phyloP scores from a whole-genome alignment of 2,888 invertebrate genomes.

The Latheticus oryzae region DNA sequence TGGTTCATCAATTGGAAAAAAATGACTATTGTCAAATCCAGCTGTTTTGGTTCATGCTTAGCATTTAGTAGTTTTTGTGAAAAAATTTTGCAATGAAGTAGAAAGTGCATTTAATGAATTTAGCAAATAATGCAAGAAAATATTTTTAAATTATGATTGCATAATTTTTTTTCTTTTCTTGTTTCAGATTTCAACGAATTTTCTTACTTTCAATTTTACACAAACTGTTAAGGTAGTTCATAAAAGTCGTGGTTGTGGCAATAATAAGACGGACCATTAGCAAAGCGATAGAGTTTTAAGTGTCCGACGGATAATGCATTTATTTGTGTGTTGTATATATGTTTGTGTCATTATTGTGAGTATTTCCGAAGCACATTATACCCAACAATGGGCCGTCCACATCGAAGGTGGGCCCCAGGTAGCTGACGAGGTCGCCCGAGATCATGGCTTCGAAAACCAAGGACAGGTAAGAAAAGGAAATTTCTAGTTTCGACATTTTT shows the following conservation, averaged over 20 bases:
- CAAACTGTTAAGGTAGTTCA: slow-evolving; percentile 38
- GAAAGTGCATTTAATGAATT: slow-evolving; percentile 23
- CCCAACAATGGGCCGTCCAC: slow-evolving; percentile 89
- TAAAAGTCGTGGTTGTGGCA: slow-evolving; percentile 21
- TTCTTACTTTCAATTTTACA: slow-evolving; percentile 41
- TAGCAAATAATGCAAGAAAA: slow-evolving; percentile 18
- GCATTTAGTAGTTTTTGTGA: slow-evolving; percentile 1
- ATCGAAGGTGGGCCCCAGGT: slow-evolving; percentile 74
- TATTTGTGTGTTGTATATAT: slow-evolving; percentile 50
- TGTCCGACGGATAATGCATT: slow-evolving; percentile 53
- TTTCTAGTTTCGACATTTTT: too few species aligned
- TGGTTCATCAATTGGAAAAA: slow-evolving; percentile 9
- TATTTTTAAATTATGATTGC: slow-evolving; percentile 13
- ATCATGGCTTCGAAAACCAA: slow-evolving; percentile 86
- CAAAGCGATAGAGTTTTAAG: slow-evolving; percentile 25
- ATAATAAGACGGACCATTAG: slow-evolving; percentile 28
- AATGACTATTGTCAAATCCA: slow-evolving; percentile 11
- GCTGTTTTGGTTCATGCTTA: slow-evolving; percentile 14
- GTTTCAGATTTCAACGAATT: slow-evolving; percentile 43
- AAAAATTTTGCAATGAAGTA: slow-evolving; percentile 27
- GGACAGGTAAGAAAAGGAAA: slow-evolving; percentile 87
- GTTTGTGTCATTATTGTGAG: slow-evolving; percentile 52
- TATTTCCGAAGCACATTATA: slow-evolving; percentile 69
- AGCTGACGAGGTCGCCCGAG: slow-evolving; percentile 80
- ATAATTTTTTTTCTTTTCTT: slow-evolving; percentile 29